Evolutionary conservation across 2,888 invertebrate genomes (phyloP), one percentile per base, ranked within the genome.

Genomic region (Prionchulus punctatus): DNA sequence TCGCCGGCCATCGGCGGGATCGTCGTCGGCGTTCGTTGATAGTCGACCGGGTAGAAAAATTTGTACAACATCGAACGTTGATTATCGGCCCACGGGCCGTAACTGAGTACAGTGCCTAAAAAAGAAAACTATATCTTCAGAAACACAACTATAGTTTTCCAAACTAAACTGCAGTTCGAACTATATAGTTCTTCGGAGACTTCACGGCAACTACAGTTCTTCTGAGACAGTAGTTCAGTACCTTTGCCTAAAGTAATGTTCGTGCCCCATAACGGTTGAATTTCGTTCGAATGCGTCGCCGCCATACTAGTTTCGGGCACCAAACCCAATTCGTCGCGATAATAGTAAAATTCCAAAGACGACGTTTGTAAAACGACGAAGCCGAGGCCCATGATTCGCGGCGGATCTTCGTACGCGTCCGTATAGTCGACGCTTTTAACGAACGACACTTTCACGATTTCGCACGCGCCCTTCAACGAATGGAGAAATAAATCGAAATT

Each of bases 21-120:
- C 4, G 30, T 28, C 50, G 23, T 30, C 28, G 50, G 50, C 28
- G 4, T 28, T n/a, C n/a, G n/a, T 30, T 61, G 62, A 54, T 61
- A 66, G 30, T 68, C 66, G 1, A 62, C 82, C 4, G 91, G 96
- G 70, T 86, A 94, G 76, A 98, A 98, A 73, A 94, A 91, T 74
- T 83, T 87, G 74, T 88, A 94, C 31, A 98, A 77, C 73, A 87
- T 83, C 70, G 92, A 92, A 61, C 96, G 80, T 71, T 98, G 96
- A 53, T 92, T 79, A 71, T 98, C 96, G 1, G 94, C 96, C 96
- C 96, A 98, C 0, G 96, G 96, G 0, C 96, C 96, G 70, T 96
- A 98, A 72, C 91, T 92, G 66, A 98, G 87, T 69, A 91, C 88
- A 1, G 87, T 88, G 61, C 88, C n/a, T n/a, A n/a, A n/a, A n/a